Evolutionary conservation across 2,888 invertebrate species (phyloP), one percentile per base, ranked within the genome.

Genomic region (Glyphotaelius pellucidus): DNA sequence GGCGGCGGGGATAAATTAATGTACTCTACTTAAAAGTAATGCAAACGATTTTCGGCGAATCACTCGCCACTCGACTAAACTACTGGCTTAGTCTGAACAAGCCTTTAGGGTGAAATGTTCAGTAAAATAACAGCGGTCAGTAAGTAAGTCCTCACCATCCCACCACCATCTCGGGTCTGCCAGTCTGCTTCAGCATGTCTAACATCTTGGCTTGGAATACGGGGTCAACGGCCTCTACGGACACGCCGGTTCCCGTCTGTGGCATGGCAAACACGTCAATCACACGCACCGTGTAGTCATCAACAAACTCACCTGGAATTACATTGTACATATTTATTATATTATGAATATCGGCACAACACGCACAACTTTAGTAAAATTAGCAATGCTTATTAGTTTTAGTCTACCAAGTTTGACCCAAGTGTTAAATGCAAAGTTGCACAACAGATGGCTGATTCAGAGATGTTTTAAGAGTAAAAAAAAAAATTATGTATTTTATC

Each of bases 251-350:
- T 95, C 99, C 99, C 84, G 99, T 99, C 96, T 99, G 99, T 42
- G 99, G 99, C 99, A 99, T 99, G 3, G 99, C 99, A 96, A 99
- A 99, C 1, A 99, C 99, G 96, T 99, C 99, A 94, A 99, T 99
- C 3, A 99, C 99, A 94, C 99, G 97, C 1, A 99, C 99, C 87
- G 99, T 99, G 95, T 99, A 99, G 95, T 99, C 99, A 95, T 99
- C 99, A n/a, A 99, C 99, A 96, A 99, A 99, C 96, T 99, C 99
- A 93, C 98, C 98, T 96, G 97, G 93, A 38, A 85, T 85, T 42
- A 38, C 3, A 85, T 38, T 19, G 12, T 31, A 81, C 32, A 81
- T 81, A 47, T 47, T 47, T 47, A 47, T 47, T 14, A 47, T 81
- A 47, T 31, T 81, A 30, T 12, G 30, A 81, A 32, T 31, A 81